Conservation (phyloP, 2,797 vertebrate species). For the Acanthis flammea region DNA sequence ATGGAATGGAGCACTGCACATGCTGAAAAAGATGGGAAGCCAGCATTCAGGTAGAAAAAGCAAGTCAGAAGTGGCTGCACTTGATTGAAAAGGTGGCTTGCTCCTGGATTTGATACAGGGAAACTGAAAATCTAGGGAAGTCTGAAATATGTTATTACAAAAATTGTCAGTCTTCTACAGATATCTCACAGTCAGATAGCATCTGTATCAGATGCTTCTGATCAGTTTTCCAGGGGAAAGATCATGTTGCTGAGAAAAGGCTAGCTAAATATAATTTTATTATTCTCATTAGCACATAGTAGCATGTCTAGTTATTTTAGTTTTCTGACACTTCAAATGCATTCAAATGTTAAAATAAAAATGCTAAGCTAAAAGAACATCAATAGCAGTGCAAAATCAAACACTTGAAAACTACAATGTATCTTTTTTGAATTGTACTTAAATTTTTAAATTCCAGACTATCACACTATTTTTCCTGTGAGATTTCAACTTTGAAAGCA, state of each 20-base stretch:
- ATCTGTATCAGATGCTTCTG: not conserved
- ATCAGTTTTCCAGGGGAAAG: not conserved
- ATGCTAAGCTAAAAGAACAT: not conserved
- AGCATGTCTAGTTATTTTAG: not conserved
- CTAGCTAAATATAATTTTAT: not conserved
- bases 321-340: not conserved
- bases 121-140: not conserved
- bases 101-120: not conserved
- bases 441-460: not conserved
- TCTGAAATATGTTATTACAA: not conserved
- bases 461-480: not conserved
- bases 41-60: not conserved
- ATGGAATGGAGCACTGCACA: accelerated
- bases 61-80: not conserved
- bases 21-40: not conserved
- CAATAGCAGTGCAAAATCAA: not conserved
- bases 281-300: not conserved
- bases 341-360: not conserved
- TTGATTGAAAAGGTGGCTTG: not conserved
- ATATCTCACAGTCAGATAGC: not conserved
- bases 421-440: not conserved
- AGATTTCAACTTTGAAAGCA: not conserved
- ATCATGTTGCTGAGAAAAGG: not conserved
- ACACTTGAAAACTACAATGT: not conserved
- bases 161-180: not conserved